Evolutionary conservation across 2,113 vertebrate species (phyloP).

Genomic region (Apus apus): DNA sequence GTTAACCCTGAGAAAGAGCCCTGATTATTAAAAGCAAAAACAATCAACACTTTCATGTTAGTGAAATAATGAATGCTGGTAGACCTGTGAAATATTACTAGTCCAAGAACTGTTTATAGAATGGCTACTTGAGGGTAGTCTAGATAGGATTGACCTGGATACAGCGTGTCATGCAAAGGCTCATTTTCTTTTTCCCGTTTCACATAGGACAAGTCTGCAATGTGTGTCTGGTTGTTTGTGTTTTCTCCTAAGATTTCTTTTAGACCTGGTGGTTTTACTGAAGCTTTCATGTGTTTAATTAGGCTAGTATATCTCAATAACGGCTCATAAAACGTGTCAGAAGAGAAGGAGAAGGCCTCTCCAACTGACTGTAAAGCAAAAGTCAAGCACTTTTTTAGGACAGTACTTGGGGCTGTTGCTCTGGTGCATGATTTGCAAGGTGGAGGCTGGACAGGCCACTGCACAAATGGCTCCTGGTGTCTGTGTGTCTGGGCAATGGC

Average conservation of each 20-base stretch:
- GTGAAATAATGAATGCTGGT: conserved; percentile 32
- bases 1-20: conserved; percentile 36
- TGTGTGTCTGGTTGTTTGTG: neutral
- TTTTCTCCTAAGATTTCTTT: neutral
- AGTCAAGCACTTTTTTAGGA: neutral
- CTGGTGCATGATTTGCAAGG: neutral
- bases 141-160: neutral
- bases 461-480: neutral
- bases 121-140: neutral
- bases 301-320: neutral
- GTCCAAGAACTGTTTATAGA: neutral
- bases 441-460: neutral
- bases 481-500: neutral
- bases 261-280: neutral
- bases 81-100: neutral
- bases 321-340: neutral
- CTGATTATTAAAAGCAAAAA: conserved; percentile 32
- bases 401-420: neutral
- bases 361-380: neutral
- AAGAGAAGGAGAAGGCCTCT: neutral
- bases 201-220: neutral
- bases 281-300: neutral
- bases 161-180: neutral
- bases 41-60: neutral
- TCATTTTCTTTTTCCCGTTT: neutral